A percentile compares a stretch with the other conserved stretches of the same genome.
Evolutionary conservation across 1,140 invertebrate genomes (phyloP).

Genomic region (Bombyx mori): ASM3026992v2 NC_085118.1:8442001-8442500

Average conservation of each 20-base stretch:
- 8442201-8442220: slow-evolving; percentile 56
- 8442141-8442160: slow-evolving; percentile 39
- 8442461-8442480: slow-evolving; percentile 70
- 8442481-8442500: slow-evolving; percentile 58
- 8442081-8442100: slow-evolving; percentile 22
- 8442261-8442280: slow-evolving; percentile 26
- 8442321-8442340: slow-evolving; percentile 5
- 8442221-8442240: slow-evolving; percentile 41
- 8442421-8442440: slow-evolving; percentile 77
- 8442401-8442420: slow-evolving; percentile 15
- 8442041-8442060: not conserved
- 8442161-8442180: slow-evolving; percentile 56
- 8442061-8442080: slow-evolving; percentile 14
- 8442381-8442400: not conserved
- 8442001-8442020: too few relatives aligned
- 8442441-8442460: slow-evolving; percentile 77
- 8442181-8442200: slow-evolving; percentile 56
- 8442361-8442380: too few relatives aligned
- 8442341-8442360: slow-evolving; percentile 3
- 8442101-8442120: slow-evolving; percentile 27
- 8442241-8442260: slow-evolving; percentile 31
- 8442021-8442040: too few relatives aligned
- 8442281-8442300: slow-evolving; percentile 32
- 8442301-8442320: slow-evolving; percentile 32
- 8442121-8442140: slow-evolving; percentile 44